Evolutionary conservation across 2,888 invertebrate species (phyloP).

Genomic region (Lochmaea crataegi): DNA sequence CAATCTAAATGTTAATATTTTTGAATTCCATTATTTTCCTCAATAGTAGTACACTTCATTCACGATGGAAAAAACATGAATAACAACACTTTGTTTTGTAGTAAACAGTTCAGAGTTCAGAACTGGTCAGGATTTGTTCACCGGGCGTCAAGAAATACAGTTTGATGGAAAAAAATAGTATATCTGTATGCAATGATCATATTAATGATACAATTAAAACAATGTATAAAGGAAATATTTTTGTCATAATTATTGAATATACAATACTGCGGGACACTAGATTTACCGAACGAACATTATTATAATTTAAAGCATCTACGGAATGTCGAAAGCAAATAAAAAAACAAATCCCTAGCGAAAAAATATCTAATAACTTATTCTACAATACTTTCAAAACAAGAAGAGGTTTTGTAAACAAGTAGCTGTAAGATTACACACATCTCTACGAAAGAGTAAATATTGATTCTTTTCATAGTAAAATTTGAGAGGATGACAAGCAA

Average conservation of each 20-base stretch:
- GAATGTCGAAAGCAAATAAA: constrained; percentile 16
- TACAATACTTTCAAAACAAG: constrained; percentile 23
- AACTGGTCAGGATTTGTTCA: too few species aligned
- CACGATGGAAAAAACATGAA: too few species aligned
- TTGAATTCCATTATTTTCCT: too few species aligned
- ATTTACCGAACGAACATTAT: background rate
- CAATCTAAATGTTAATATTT: too few species aligned
- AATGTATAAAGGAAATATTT: too few species aligned
- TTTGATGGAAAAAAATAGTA: too few species aligned
- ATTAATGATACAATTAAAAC: too few species aligned
- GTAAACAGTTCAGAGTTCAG: too few species aligned
- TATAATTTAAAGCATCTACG: constrained; percentile 4
- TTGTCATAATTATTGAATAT: background rate
- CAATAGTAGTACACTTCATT: too few species aligned
- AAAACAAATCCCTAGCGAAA: constrained; percentile 21
- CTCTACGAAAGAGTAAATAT: constrained; percentile 37
- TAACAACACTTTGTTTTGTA: too few species aligned
- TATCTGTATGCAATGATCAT: too few species aligned
- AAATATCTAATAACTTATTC: constrained; percentile 20
- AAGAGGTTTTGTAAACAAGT: constrained; percentile 30
- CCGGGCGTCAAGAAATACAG: too few species aligned
- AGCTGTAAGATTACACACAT: constrained; percentile 24
- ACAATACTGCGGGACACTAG: background rate
- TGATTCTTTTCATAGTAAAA: constrained; percentile 35
- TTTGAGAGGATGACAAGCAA: constrained; percentile 32